Percentiles rank a stretch among this genome's conserved stretches.
Evolutionary conservation across 2,797 vertebrate species (phyloP).

Genomic region (Pristis pectinata): DNA sequence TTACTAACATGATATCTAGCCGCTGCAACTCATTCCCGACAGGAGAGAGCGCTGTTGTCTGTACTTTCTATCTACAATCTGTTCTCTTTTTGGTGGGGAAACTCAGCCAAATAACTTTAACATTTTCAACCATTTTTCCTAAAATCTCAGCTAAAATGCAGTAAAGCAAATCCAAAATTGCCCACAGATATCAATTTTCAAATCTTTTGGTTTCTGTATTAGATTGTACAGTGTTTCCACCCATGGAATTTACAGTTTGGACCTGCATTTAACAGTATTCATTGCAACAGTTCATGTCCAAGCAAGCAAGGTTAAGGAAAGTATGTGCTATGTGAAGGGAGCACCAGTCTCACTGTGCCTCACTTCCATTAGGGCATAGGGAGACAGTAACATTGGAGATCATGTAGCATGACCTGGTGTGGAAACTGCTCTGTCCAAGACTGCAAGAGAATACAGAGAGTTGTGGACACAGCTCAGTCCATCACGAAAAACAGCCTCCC

Average conservation of each 20-base stretch:
- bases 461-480: too few species aligned
- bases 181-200: not conserved
- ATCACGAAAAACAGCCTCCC: too few species aligned
- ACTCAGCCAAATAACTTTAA: not conserved
- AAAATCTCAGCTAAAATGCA: not conserved
- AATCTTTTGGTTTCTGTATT: not conserved
- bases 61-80: not conserved
- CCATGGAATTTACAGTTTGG: not conserved
- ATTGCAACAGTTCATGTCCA: not conserved
- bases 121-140: not conserved
- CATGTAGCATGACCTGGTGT: too few species aligned
- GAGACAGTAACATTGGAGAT: too few species aligned
- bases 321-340: not conserved
- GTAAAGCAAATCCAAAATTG: not conserved
- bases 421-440: too few species aligned
- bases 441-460: too few species aligned
- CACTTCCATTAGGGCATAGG: not conserved
- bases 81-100: not conserved
- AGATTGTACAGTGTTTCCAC: not conserved
- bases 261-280: not conserved
- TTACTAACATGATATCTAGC: not conserved
- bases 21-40: not conserved
- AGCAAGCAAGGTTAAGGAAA: not conserved
- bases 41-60: conserved; percentile 12
- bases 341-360: not conserved